Evolutionary conservation across 2,113 vertebrate genomes (phyloP).

Genomic region (Telmatochromis sp.): DNA sequence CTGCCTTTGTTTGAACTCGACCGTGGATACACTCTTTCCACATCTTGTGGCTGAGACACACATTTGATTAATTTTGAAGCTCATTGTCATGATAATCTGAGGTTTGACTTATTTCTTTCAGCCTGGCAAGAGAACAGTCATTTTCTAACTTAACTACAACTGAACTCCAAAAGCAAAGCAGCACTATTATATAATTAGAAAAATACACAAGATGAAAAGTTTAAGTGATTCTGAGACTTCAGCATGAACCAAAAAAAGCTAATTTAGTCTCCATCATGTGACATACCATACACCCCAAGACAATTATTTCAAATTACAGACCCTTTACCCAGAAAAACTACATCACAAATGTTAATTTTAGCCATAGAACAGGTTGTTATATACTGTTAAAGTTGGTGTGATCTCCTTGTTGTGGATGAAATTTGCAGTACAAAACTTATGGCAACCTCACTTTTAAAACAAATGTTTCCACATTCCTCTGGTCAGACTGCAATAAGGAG

Average conservation of each 20-base stretch:
- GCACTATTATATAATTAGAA: background rate
- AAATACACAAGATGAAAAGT: background rate
- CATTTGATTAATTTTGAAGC: slow-evolving; percentile 32
- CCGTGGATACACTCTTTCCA: slow-evolving; percentile 24
- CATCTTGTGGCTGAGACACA: slow-evolving; percentile 11
- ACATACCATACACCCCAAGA: background rate
- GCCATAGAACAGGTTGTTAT: background rate
- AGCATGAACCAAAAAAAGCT: background rate
- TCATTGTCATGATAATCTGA: slow-evolving; percentile 52
- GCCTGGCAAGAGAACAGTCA: slow-evolving; percentile 18
- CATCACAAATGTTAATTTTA: background rate
- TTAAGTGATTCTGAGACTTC: background rate
- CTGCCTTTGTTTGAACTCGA: slow-evolving; percentile 50
- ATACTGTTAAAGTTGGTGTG: background rate
- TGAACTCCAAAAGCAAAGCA: background rate
- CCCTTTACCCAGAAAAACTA: background rate
- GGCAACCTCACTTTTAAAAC: background rate
- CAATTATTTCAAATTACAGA: background rate
- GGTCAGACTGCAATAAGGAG: background rate
- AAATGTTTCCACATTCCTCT: background rate
- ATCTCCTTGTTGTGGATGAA: background rate
- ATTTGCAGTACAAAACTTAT: background rate
- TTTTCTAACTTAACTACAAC: background rate
- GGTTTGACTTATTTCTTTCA: background rate
- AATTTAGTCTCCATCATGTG: background rate